Base-by-base conservation (phyloP, 1,140 invertebrate genomes). In the Sinella curviseta region DNA sequence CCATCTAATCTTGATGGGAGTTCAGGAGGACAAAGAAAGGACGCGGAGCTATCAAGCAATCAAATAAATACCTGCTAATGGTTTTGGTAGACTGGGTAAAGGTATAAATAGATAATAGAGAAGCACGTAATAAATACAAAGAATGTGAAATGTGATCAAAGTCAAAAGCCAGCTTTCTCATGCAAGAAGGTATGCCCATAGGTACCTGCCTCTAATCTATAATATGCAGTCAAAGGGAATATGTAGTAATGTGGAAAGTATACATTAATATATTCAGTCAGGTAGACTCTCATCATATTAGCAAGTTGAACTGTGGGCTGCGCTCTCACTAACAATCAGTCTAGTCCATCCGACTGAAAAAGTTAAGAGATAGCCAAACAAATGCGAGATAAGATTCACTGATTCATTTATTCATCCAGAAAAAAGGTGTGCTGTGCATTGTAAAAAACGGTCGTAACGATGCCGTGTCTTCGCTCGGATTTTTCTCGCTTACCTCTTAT, bases 401-500 rank as follows among this genome's bases (percentile, higher is more conserved):
- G 55, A 60, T 60, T 60, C 55, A 60, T 60, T 24, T 24, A 60
- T 12, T 26, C 55, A 60, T 3, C 24, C 55, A 60, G 55, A 60
- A 60, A 48, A n/a, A 60, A 60, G 55, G 55, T 60, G 55, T 60
- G 55, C 55, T 60, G 12, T 60, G 55, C 55, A 4, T 60, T 26
- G 24, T 24, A 60, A 60, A n/a, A n/a, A n/a, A n/a, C n/a, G n/a
- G n/a, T n/a, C 24, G 8, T 60, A 60, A 60, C 24, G 55, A 60
- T 60, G 24, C 24, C 24, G 4, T 60, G 24, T 60, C 39, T 60
- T 4, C 24, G n/a, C n/a, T n/a, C n/a, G n/a, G n/a, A n/a, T n/a
- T n/a, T n/a, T n/a, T n/a, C n/a, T n/a, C n/a, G n/a, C n/a, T n/a
- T n/a, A n/a, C n/a, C n/a, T n/a, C n/a, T n/a, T n/a, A n/a, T n/a